These are phyloP conservation scores for Cryptotermes secundus DNA, from an alignment of 1,140 invertebrate genomes.

Conservation along the genomic window DNA sequence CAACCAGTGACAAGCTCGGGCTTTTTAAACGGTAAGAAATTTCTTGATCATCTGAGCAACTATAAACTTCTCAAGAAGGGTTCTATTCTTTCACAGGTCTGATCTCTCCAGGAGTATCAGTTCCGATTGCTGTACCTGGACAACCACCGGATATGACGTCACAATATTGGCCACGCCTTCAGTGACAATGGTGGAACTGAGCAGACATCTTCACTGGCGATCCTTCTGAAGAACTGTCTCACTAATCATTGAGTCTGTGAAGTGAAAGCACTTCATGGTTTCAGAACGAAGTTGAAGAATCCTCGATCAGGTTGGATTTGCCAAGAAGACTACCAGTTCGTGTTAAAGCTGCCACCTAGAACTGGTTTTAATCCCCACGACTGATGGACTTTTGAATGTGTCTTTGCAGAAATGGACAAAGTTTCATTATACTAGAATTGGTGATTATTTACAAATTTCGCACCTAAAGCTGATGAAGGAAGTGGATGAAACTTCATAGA, in stretches of 20 bases:
- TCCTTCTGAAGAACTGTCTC: not conserved
- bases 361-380: too few species aligned
- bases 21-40: too few species aligned
- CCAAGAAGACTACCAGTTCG: not conserved
- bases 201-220: not conserved
- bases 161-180: slow-evolving; percentile 67
- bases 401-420: too few species aligned
- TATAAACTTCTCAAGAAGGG: too few species aligned
- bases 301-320: too few species aligned
- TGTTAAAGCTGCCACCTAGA: not conserved
- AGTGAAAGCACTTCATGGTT: not conserved
- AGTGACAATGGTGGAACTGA: slow-evolving; percentile 57
- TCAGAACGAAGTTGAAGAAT: too few species aligned
- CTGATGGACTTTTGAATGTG: too few species aligned
- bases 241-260: not conserved
- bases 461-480: too few species aligned
- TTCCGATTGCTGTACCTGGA: slow-evolving; percentile 67
- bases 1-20: too few species aligned
- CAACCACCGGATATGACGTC: slow-evolving; percentile 62
- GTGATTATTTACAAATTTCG: too few species aligned
- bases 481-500: too few species aligned
- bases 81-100: slow-evolving; percentile 52
- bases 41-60: not conserved
- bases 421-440: too few species aligned
- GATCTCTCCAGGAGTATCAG: slow-evolving; percentile 69